Conservation (phyloP, 2,797 vertebrate species). For the Alca torda region DNA sequence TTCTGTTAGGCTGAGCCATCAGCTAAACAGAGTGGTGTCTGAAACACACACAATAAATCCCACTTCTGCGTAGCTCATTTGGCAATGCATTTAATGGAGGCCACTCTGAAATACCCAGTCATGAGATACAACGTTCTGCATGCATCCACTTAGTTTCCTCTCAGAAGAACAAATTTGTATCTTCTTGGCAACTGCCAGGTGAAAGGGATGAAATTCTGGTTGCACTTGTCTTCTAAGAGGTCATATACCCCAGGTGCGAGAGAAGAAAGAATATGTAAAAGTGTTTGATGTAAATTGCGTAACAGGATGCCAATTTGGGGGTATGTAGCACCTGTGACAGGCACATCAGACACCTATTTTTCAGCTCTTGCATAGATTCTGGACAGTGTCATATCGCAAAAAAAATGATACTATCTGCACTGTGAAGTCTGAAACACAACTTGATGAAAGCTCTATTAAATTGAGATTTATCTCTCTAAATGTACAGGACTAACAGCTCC, state of each 20-base stretch:
- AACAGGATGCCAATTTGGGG: neutral
- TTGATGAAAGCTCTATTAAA: neutral
- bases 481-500: conserved; percentile 3
- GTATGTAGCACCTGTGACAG: neutral
- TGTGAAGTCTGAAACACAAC: neutral
- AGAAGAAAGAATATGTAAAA: neutral
- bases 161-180: neutral
- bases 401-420: neutral
- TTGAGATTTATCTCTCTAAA: neutral
- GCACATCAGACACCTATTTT: neutral
- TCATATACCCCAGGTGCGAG: neutral
- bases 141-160: neutral
- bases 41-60: neutral
- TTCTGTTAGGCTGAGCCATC: neutral
- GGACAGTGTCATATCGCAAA: neutral
- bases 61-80: neutral
- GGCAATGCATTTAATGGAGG: neutral
- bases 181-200: neutral
- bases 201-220: neutral
- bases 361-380: neutral
- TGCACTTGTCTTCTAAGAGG: neutral
- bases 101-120: neutral
- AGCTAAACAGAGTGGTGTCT: neutral
- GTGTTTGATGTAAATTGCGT: neutral
- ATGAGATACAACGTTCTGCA: neutral